phyloP scores from a whole-genome alignment of 1,140 invertebrate genomes.

The Holotrichia oblita region DNA sequence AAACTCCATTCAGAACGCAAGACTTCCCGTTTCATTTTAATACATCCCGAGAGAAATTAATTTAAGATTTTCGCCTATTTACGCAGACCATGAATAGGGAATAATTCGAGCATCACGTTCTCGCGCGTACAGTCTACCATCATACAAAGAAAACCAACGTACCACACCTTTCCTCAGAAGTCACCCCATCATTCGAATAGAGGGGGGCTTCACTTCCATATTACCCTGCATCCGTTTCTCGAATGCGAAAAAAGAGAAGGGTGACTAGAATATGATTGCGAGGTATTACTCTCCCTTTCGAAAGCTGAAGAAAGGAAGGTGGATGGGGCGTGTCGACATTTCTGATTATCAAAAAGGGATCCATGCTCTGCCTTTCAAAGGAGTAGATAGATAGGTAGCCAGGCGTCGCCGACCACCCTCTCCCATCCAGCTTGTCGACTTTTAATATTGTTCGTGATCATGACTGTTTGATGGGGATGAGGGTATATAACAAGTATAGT shows the following conservation, averaged over 20 bases:
- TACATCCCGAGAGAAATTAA: too few species aligned
- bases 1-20: too few species aligned
- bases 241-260: background rate
- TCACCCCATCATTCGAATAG: too few species aligned
- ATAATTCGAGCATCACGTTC: too few species aligned
- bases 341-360: background rate
- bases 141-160: too few species aligned
- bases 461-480: background rate
- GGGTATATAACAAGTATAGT: background rate
- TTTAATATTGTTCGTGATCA: constrained; percentile 21
- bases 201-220: too few species aligned
- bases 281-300: background rate
- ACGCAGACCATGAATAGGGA: too few species aligned
- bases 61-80: too few species aligned
- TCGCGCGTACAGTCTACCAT: too few species aligned
- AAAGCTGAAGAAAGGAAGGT: background rate
- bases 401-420: background rate
- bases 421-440: constrained; percentile 3
- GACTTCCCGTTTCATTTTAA: too few species aligned
- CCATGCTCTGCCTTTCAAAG: background rate
- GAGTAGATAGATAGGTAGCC: background rate
- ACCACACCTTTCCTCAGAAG: too few species aligned
- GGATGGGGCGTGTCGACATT: background rate
- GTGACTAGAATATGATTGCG: constrained; percentile 7
- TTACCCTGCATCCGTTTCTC: background rate